Conservation (phyloP, 2,113 vertebrate genomes). For the Noctilio leporinus region DNA sequence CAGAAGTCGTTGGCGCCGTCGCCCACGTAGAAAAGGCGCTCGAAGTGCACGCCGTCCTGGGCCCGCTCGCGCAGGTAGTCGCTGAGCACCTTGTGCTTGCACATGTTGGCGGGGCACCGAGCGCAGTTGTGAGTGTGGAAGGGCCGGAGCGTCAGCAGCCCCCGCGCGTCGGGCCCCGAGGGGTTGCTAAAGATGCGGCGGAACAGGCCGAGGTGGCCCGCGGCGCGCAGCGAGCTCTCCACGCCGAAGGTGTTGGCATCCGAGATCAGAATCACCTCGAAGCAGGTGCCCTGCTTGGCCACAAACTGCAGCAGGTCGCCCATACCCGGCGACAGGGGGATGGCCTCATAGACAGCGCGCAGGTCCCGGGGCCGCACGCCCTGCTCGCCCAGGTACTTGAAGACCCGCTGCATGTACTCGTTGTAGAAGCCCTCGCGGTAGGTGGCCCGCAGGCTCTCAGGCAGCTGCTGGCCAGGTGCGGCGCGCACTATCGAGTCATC, state of each 20-base stretch:
- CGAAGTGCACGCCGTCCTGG: conserved; percentile 85
- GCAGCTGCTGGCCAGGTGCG: conserved; percentile 86
- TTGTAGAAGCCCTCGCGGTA: conserved; percentile 89
- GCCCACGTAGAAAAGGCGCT: conserved; percentile 91
- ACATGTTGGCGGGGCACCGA: conserved; percentile 94
- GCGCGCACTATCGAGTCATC: conserved; percentile 88
- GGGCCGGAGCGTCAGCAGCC: conserved; percentile 86
- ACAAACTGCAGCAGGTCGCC: conserved; percentile 89
- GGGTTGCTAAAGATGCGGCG: conserved; percentile 93
- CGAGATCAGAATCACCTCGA: conserved; percentile 92
- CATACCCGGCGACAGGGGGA: conserved; percentile 92
- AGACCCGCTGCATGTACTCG: conserved; percentile 93
- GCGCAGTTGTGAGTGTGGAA: conserved; percentile 92
- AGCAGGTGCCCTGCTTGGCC: conserved; percentile 82
- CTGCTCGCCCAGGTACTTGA: conserved; percentile 90
- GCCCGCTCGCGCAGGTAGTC: conserved; percentile 88
- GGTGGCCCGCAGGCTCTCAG: conserved; percentile 85
- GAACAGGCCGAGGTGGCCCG: conserved; percentile 84
- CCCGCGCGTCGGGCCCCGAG: conserved; percentile 84
- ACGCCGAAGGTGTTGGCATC: conserved; percentile 95
- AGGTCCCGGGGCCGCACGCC: conserved; percentile 86
- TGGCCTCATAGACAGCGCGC: conserved; percentile 84
- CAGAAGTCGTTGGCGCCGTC: conserved; percentile 99
- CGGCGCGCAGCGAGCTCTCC: conserved; percentile 84
- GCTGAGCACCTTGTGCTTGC: conserved; percentile 89